Evolutionary conservation across 2,113 vertebrate species (phyloP), one percentile per base, ranked within the genome.

Genomic region (Thalassoma bifasciatum): DNA sequence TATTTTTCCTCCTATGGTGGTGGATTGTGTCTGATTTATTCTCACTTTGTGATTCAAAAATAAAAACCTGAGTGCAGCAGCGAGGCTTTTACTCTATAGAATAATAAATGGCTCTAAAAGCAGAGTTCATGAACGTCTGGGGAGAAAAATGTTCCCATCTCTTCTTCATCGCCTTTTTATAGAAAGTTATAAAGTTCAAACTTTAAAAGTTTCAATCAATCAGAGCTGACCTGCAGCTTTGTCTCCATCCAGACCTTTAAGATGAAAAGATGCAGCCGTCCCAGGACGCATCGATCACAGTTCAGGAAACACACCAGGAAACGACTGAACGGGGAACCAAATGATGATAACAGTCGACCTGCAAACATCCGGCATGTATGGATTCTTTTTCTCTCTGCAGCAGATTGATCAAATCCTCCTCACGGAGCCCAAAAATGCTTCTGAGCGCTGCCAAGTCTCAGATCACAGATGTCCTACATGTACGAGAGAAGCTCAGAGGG

Each of bases 41-140:
- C 0, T 6, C 66, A 51, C 51, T 63, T 40, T 24, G 40, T 14
- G 38, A 44, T 30, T 30, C 56, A 24, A 51, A 16, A n/a, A 2
- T 42, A 26, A 67, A 19, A 73, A 1, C 19, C 51, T 37, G 36
- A 56, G 65, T 19, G 53, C 38, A 16, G 5, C 21, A 10, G 19
- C 11, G 17, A 23, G 12, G 69, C 69, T 62, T 49, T 58, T 5
- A 42, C 51, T 5, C 12, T 60, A 67, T 23, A 40, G 75, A 82
- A 79, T 66, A 60, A 5, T 49, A 16, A 1, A 68, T 64, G 72
- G 19, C 50, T 49, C 26, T 63, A 12, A 72, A 51, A 79, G 66
- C 60, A 49, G 19, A 38, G 22, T 24, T 53, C 61, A 14, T 23
- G 23, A 8, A 22, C 58, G 51, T 47, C 38, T 49, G 6, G 7